phyloP scores from a whole-genome alignment of 1,140 invertebrate genomes.

The Homalodisca vitripennis region DNA sequence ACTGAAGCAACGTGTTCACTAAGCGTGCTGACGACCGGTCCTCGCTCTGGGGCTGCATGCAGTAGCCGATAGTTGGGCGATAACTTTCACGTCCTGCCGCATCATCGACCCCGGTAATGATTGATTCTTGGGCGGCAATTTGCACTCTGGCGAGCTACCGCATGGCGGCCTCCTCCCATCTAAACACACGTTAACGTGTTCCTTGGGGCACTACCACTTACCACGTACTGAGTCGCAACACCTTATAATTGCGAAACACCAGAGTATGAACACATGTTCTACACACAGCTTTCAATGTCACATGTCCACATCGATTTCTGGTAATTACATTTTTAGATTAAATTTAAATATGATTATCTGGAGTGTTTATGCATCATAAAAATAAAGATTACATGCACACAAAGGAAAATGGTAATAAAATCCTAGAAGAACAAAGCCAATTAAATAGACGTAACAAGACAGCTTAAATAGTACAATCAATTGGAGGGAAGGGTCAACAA shows the following conservation, averaged over 20 bases:
- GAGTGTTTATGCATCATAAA: too few species aligned
- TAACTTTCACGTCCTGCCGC: not conserved
- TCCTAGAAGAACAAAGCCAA: not conserved
- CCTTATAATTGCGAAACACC: not conserved
- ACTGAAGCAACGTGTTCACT: too few species aligned
- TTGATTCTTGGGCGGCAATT: not conserved
- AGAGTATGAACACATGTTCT: too few species aligned
- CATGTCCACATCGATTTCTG: not conserved
- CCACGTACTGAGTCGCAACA: not conserved
- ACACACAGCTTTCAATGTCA: not conserved
- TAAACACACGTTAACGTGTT: not conserved
- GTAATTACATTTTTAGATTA: too few species aligned
- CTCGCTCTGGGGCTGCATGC: not conserved
- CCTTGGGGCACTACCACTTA: not conserved
- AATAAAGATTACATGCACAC: too few species aligned
- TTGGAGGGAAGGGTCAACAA: not conserved
- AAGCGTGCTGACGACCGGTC: too few species aligned
- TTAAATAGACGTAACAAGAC: not conserved
- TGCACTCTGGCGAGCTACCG: not conserved
- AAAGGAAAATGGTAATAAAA: too few species aligned
- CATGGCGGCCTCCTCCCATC: not conserved
- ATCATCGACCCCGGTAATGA: not conserved
- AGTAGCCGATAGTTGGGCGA: not conserved
- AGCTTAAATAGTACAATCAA: too few species aligned
- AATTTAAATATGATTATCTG: too few species aligned